phyloP scores from a whole-genome alignment of 2,888 invertebrate species.

The Apomyelois bistriatella region DNA sequence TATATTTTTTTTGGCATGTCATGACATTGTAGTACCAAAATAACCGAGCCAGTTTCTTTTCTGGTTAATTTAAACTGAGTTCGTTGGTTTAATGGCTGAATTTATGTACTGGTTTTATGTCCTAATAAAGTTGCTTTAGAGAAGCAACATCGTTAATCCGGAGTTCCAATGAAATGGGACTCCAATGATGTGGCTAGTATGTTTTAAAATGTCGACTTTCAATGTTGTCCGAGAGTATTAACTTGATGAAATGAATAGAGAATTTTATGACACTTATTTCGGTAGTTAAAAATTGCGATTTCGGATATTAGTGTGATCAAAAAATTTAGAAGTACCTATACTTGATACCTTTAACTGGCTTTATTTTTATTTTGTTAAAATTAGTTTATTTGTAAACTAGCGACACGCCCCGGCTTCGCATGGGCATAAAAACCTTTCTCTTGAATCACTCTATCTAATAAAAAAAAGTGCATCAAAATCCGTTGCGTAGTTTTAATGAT shows the following conservation, averaged over 20 bases:
- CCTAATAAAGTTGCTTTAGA: conserved; percentile 65
- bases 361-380: too few relatives aligned
- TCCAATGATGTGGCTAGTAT: conserved; percentile 9
- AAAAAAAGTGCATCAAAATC: too few relatives aligned
- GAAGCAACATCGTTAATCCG: conserved; percentile 64
- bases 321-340: too few relatives aligned
- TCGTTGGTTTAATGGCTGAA: conserved; percentile 55
- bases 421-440: too few relatives aligned
- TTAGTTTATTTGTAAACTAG: too few relatives aligned
- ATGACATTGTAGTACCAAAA: conserved; percentile 9
- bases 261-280: neutral
- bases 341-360: too few relatives aligned
- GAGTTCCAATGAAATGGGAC: conserved; percentile 48
- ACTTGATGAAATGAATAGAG: neutral
- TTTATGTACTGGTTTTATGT: conserved; percentile 69
- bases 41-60: conserved; percentile 40
- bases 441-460: too few relatives aligned
- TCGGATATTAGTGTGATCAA: too few relatives aligned
- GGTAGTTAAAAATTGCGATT: too few relatives aligned
- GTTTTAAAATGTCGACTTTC: conserved; percentile 10
- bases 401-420: too few relatives aligned
- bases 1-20: neutral
- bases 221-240: conserved; percentile 6
- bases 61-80: conserved; percentile 71
- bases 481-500: too few relatives aligned